Evolutionary conservation across 2,888 invertebrate species (phyloP).

Genomic region (Rhaphigaster nebulosa): DNA sequence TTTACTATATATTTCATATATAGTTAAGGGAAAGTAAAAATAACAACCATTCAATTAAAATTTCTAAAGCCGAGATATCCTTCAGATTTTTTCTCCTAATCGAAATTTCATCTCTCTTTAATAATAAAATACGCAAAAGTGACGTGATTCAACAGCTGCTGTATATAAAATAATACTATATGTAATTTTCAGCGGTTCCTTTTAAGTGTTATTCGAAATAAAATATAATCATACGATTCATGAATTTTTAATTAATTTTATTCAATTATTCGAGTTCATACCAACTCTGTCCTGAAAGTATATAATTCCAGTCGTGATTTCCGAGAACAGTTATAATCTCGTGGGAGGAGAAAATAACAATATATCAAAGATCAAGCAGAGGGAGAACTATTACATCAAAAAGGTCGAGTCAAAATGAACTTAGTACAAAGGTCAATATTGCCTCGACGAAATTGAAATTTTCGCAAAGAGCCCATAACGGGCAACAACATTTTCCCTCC

Average conservation of each 20-base stretch:
- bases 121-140: too few relatives aligned
- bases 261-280: not conserved
- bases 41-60: too few relatives aligned
- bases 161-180: not conserved
- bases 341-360: conserved; percentile 25
- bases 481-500: not conserved
- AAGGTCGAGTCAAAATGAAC: not conserved
- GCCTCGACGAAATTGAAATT: not conserved
- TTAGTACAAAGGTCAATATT: conserved; percentile 16
- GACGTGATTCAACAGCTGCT: not conserved
- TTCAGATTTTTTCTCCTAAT: too few relatives aligned
- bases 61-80: too few relatives aligned
- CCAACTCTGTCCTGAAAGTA: not conserved
- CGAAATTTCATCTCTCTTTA: too few relatives aligned
- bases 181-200: not conserved
- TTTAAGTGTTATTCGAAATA: not conserved
- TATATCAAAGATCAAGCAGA: not conserved
- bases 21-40: too few relatives aligned
- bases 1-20: too few relatives aligned
- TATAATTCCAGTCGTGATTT: conserved; percentile 17
- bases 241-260: not conserved
- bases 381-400: conserved; percentile 22
- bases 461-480: conserved; percentile 14
- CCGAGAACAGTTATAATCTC: conserved; percentile 4
- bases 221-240: not conserved